Percentiles rank a stretch among this genome's conserved stretches.
These are phyloP conservation scores for Eptesicus fuscus DNA, from an alignment of 2,113 vertebrate genomes.

Conservation along the genomic window DNA sequence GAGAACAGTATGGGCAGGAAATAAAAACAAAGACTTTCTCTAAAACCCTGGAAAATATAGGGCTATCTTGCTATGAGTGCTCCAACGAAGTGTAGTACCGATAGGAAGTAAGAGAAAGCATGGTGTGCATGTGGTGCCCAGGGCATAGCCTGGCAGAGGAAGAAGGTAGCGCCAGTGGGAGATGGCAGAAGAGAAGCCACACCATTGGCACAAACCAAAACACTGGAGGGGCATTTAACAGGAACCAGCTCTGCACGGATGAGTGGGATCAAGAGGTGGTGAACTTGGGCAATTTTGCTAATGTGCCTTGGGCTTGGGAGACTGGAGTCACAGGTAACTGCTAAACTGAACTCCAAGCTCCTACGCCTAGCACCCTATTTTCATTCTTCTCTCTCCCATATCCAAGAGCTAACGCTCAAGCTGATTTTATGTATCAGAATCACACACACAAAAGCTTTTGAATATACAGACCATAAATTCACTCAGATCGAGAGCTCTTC, in stretches of 20 bases:
- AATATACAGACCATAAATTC: not conserved
- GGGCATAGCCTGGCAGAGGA: not conserved
- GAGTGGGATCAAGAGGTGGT: not conserved
- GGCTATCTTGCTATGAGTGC: not conserved
- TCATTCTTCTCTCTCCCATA: not conserved
- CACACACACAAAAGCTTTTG: not conserved
- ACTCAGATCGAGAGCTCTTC: not conserved
- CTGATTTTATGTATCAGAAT: not conserved
- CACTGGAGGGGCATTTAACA: not conserved
- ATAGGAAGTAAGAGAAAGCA: not conserved
- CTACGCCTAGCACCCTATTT: not conserved
- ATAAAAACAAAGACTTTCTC: not conserved
- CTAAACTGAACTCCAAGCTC: not conserved
- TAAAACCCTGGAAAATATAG: not conserved
- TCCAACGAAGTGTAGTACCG: not conserved
- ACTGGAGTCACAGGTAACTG: not conserved
- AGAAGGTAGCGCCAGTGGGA: not conserved
- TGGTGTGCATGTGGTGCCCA: rapidly evolving
- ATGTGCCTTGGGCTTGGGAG: not conserved
- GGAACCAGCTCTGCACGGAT: not conserved
- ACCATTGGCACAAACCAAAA: not conserved
- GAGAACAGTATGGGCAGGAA: not conserved
- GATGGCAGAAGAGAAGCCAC: not conserved
- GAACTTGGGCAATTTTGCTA: not conserved
- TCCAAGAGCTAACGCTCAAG: not conserved